Percentiles rank a stretch among this genome's conserved stretches.
These are phyloP conservation scores for Ceratothoa steindachneri DNA, from an alignment of 2,888 invertebrate genomes.

Conservation along the genomic window DNA sequence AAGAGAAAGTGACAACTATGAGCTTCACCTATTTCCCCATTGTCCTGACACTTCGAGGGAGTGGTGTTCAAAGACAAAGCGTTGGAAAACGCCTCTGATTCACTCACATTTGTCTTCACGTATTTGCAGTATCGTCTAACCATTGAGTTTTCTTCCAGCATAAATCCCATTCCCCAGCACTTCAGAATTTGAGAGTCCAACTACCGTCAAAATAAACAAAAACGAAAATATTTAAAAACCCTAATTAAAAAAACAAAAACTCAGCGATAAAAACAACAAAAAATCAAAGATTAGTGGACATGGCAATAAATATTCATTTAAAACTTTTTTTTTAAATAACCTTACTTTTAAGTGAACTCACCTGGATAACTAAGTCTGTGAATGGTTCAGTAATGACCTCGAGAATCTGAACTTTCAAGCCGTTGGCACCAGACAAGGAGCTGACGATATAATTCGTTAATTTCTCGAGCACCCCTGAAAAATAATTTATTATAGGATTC, in stretches of 20 bases:
- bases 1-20: slow-evolving; percentile 34
- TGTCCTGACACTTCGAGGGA: background rate
- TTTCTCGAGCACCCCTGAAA: slow-evolving; percentile 34
- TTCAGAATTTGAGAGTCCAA: slow-evolving; percentile 54
- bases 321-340: too few relatives aligned
- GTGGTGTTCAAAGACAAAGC: background rate
- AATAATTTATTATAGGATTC: too few relatives aligned
- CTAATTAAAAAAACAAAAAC: background rate
- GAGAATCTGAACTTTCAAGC: slow-evolving; percentile 52
- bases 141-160: slow-evolving; percentile 50
- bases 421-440: slow-evolving; percentile 10
- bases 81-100: background rate
- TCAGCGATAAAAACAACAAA: too few relatives aligned
- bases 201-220: too few relatives aligned
- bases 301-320: too few relatives aligned
- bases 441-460: slow-evolving; percentile 30
- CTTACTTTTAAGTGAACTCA: too few relatives aligned
- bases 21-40: background rate
- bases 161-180: slow-evolving; percentile 51
- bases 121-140: slow-evolving; percentile 51
- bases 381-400: slow-evolving; percentile 55
- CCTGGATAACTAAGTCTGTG: slow-evolving; percentile 54
- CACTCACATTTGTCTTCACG: background rate
- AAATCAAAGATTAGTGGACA: too few relatives aligned
- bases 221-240: background rate